phyloP scores from a whole-genome alignment of 2,113 vertebrate genomes.

The Phylloscopus trochiloides region DNA sequence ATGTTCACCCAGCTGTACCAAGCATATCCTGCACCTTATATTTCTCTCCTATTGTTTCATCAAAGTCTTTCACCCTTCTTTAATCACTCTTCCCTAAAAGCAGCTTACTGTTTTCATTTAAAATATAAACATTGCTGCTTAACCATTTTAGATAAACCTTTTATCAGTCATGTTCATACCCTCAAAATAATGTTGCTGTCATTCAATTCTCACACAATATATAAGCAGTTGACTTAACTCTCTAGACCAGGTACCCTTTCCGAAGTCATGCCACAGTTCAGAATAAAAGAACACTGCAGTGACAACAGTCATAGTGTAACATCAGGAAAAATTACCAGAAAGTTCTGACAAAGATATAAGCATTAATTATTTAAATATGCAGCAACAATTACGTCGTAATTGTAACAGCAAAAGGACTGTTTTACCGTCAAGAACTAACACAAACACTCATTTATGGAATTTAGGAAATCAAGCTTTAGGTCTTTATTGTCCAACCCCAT shows the following conservation, averaged over 20 bases:
- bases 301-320: not conserved
- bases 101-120: not conserved
- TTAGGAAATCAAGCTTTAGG: not conserved
- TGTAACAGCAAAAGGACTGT: not conserved
- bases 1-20: not conserved
- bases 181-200: not conserved
- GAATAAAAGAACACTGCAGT: not conserved
- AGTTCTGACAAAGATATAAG: not conserved
- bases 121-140: not conserved
- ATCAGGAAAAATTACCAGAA: not conserved
- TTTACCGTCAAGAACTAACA: not conserved
- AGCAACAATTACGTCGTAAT: not conserved
- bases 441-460: not conserved
- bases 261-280: not conserved
- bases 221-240: not conserved
- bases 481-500: not conserved
- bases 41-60: not conserved
- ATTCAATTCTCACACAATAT: not conserved
- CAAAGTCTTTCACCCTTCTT: not conserved
- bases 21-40: rapidly evolving
- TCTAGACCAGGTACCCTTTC: not conserved
- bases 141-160: not conserved
- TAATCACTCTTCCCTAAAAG: not conserved
- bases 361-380: not conserved
- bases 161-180: not conserved